Percentiles rank a stretch among this genome's conserved stretches.
These are phyloP conservation scores for Athene noctua DNA, from an alignment of 2,113 vertebrate genomes.

Conservation along the genomic window DNA sequence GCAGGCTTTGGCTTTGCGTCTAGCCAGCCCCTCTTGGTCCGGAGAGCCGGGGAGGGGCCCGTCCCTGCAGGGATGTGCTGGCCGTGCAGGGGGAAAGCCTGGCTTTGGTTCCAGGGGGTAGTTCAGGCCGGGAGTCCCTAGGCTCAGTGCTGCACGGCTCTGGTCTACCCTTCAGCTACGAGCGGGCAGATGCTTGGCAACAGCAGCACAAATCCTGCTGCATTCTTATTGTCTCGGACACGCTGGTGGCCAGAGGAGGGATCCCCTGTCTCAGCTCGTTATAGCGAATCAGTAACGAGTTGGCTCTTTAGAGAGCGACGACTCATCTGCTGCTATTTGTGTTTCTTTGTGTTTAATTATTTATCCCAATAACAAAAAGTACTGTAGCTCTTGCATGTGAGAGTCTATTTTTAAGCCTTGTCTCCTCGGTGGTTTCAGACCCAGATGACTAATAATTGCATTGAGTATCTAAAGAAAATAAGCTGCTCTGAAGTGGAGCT, in stretches of 20 bases:
- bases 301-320: not conserved
- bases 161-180: not conserved
- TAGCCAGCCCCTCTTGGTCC: fast-evolving
- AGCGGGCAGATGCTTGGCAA: not conserved
- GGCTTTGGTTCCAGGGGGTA: not conserved
- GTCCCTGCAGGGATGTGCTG: not conserved
- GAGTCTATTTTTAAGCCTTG: slow-evolving; percentile 46
- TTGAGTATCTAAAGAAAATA: not conserved
- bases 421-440: not conserved
- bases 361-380: not conserved
- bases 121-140: not conserved
- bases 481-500: not conserved
- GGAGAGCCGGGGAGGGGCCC: fast-evolving
- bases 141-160: fast-evolving
- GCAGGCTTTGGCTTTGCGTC: not conserved
- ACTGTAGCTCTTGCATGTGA: not conserved
- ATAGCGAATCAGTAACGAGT: not conserved
- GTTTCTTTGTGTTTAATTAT: slow-evolving; percentile 43
- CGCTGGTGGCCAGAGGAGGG: not conserved
- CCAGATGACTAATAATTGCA: not conserved
- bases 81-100: not conserved
- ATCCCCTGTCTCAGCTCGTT: not conserved
- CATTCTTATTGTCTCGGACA: not conserved
- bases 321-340: slow-evolving; percentile 12
- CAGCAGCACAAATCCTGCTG: not conserved